These are phyloP conservation scores for Gambelia wislizenii DNA, from an alignment of 2,797 vertebrate genomes.

Conservation along the genomic window DNA sequence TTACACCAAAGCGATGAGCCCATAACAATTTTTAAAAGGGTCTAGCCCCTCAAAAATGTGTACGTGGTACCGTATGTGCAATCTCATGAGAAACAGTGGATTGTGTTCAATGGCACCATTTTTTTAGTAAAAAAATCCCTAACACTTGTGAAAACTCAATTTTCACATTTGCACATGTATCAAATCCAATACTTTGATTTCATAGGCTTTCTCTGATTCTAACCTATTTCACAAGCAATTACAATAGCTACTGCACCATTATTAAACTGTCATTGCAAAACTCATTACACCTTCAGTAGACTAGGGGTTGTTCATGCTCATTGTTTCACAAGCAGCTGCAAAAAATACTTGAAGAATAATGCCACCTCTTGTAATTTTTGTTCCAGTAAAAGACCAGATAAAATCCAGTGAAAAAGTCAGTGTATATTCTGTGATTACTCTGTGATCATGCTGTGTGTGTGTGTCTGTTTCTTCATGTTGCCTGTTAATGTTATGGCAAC, in stretches of 20 bases:
- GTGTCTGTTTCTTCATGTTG: too few relatives aligned
- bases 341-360: not conserved
- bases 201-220: not conserved
- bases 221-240: not conserved
- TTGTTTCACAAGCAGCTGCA: not conserved
- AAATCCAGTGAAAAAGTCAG: not conserved
- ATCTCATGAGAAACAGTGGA: not conserved
- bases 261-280: too few relatives aligned
- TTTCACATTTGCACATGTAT: not conserved
- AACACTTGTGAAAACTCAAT: not conserved
- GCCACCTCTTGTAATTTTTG: not conserved
- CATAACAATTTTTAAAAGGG: not conserved
- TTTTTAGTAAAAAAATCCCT: not conserved
- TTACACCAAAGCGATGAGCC: conserved; percentile 6
- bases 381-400: not conserved
- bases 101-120: not conserved
- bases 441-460: not conserved
- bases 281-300: not conserved
- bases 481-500: too few relatives aligned
- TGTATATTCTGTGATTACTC: not conserved
- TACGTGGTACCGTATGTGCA: not conserved
- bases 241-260: not conserved
- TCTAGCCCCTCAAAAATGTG: not conserved
- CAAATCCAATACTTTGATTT: not conserved
- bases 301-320: not conserved